phyloP scores from a whole-genome alignment of 2,888 invertebrate genomes.

The Crocallis elinguaria region DNA sequence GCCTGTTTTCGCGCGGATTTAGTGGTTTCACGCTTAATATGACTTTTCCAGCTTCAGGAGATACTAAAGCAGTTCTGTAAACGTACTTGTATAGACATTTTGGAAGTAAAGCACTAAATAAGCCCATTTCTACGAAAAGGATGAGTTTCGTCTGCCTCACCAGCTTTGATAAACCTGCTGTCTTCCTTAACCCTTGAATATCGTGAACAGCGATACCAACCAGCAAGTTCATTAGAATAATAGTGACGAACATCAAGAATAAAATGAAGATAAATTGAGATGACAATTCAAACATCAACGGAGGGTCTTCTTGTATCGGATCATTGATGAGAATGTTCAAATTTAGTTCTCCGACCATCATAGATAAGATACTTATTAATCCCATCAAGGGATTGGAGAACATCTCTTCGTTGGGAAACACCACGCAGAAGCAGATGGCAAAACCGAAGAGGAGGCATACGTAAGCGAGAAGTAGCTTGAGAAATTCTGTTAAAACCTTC shows the following conservation, averaged over 20 bases:
- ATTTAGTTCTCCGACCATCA: constrained; percentile 95
- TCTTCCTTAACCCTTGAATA: constrained; percentile 93
- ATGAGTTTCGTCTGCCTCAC: constrained; percentile 94
- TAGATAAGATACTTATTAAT: constrained; percentile 92
- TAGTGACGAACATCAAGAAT: constrained; percentile 93
- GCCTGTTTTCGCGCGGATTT: constrained; percentile 91
- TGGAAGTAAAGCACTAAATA: constrained; percentile 91
- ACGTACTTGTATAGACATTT: constrained; percentile 89
- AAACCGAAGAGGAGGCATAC: constrained; percentile 93
- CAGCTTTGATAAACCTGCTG: constrained; percentile 92
- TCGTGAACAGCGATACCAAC: constrained; percentile 95
- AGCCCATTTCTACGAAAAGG: constrained; percentile 91
- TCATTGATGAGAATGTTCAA: constrained; percentile 90
- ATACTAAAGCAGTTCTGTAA: constrained; percentile 91
- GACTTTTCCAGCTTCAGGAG: constrained; percentile 92
- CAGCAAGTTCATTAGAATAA: constrained; percentile 93
- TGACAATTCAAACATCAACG: constrained; percentile 89
- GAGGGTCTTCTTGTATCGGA: constrained; percentile 88
- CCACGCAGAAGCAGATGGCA: constrained; percentile 94
- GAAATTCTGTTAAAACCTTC: constrained; percentile 92
- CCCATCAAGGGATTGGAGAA: constrained; percentile 94
- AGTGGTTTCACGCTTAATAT: constrained; percentile 92
- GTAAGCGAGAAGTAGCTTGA: constrained; percentile 92
- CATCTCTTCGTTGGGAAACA: constrained; percentile 92
- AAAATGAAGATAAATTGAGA: constrained; percentile 92